Evolutionary conservation across 2,797 vertebrate species (phyloP).

Genomic region (Pseudopleuronectes americanus): DNA sequence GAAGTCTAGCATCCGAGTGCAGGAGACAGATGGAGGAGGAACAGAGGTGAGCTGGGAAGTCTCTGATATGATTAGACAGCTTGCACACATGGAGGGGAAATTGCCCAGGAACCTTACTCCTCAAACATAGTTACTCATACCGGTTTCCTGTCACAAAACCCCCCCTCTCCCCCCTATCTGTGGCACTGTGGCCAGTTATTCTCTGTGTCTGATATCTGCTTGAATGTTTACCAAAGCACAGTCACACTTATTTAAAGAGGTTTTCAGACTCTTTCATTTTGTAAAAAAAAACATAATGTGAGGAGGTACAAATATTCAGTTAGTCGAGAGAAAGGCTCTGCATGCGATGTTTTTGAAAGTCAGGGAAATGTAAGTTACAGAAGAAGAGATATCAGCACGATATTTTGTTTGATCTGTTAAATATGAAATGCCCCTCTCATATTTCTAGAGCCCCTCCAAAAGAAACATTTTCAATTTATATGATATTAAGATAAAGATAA

Average conservation of each 20-base stretch:
- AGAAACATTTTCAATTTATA: neutral
- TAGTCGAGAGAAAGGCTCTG: no score
- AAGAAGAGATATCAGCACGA: no score
- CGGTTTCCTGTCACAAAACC: no score
- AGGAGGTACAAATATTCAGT: neutral
- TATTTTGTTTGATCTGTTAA: neutral
- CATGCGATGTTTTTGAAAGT: no score
- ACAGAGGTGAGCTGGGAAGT: conserved; percentile 44
- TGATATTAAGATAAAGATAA: neutral
- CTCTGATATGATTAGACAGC: conserved; percentile 49
- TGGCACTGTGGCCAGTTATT: no score
- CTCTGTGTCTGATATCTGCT: no score
- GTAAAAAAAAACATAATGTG: neutral
- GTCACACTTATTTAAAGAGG: neutral
- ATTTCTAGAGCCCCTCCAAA: neutral
- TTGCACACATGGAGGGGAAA: conserved; percentile 21
- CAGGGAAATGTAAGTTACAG: no score
- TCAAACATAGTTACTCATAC: conserved; percentile 2
- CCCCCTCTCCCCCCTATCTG: no score
- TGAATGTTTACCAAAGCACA: neutral
- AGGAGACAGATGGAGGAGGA: conserved; percentile 45
- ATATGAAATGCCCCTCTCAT: neutral
- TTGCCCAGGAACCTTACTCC: conserved; percentile 2
- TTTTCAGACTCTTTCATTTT: neutral
- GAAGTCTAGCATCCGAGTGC: conserved; percentile 38